Evolutionary conservation across 2,113 vertebrate genomes (phyloP).

Genomic region (Pomatostomus ruficeps): DNA sequence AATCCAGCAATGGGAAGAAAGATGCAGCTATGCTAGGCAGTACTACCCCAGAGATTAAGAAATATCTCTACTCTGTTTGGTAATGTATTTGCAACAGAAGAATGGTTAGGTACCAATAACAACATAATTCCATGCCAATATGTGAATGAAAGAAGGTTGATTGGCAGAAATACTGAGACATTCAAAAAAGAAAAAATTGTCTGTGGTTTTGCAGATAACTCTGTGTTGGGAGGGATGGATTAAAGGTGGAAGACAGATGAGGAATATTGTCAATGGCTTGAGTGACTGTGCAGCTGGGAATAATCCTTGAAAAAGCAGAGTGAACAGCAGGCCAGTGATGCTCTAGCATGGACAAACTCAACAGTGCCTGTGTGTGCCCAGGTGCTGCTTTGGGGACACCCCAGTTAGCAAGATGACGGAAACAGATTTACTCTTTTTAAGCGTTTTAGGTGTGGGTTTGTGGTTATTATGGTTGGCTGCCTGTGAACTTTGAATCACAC

Average conservation of each 20-base stretch:
- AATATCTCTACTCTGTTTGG: neutral
- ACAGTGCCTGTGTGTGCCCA: neutral
- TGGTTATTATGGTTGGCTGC: neutral
- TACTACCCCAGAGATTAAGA: neutral
- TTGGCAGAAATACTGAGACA: neutral
- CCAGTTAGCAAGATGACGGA: accelerated
- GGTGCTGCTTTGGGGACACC: neutral
- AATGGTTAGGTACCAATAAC: neutral
- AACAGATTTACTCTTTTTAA: neutral
- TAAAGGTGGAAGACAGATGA: neutral
- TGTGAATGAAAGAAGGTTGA: neutral
- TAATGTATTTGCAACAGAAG: neutral
- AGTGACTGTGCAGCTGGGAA: neutral
- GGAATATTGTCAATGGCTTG: neutral
- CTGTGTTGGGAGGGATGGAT: neutral
- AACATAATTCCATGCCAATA: neutral
- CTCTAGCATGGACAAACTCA: neutral
- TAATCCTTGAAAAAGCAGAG: neutral
- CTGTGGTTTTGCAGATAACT: neutral
- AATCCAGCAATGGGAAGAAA: neutral
- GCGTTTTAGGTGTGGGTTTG: neutral
- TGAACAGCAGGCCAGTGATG: neutral
- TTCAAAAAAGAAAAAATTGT: no score
- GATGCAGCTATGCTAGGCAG: neutral
- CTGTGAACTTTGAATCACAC: neutral